Evolutionary conservation across 2,797 vertebrate genomes (phyloP).

Genomic region (Muscicapa striata): DNA sequence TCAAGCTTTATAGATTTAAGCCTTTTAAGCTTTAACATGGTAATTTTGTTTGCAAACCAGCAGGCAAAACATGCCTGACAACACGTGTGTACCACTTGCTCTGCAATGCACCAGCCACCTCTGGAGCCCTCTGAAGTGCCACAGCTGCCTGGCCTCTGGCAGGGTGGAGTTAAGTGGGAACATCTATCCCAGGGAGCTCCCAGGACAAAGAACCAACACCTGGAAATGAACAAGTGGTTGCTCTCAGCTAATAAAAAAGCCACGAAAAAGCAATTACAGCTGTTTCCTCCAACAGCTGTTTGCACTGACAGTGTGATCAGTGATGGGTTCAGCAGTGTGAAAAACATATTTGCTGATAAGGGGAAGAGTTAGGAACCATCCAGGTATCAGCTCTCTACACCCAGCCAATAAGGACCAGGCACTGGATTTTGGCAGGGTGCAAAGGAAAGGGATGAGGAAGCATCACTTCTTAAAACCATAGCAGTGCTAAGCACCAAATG

Average conservation of each 20-base stretch:
- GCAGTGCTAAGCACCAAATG: neutral
- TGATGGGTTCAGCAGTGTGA: neutral
- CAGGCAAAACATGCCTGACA: accelerated
- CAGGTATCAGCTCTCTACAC: neutral
- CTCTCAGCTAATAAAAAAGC: neutral
- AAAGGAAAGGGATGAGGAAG: neutral
- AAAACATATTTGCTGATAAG: neutral
- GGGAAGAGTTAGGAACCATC: neutral
- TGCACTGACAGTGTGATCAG: neutral
- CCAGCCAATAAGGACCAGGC: neutral
- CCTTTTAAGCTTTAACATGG: neutral
- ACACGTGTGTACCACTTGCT: accelerated
- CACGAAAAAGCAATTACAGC: neutral
- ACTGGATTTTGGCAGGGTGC: neutral
- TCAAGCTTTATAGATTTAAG: neutral
- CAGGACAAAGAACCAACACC: neutral
- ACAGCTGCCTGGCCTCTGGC: neutral
- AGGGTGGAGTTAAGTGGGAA: neutral
- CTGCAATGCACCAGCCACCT: accelerated
- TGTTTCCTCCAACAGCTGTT: neutral
- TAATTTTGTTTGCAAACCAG: neutral
- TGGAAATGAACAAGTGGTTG: neutral
- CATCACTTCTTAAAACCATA: neutral
- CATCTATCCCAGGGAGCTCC: neutral
- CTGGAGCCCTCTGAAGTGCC: neutral